phyloP scores from a whole-genome alignment of 1,140 invertebrate genomes.

The Drosophila burlai region DNA sequence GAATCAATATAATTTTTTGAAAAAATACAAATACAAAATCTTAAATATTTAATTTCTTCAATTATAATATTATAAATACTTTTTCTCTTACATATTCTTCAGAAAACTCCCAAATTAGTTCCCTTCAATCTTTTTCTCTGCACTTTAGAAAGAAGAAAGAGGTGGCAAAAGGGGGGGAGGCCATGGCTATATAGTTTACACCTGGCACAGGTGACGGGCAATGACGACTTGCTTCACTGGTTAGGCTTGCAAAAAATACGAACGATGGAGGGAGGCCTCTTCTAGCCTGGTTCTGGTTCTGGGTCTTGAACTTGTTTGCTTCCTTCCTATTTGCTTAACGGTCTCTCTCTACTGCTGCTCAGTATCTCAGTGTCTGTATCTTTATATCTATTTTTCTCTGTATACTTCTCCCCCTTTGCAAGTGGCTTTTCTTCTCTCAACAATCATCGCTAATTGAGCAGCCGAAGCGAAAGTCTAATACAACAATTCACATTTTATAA shows the following conservation, averaged over 20 bases:
- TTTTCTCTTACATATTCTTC: no score
- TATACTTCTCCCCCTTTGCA: slow-evolving; percentile 1
- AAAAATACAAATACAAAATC: neutral
- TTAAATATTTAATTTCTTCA: neutral
- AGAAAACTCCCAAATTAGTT: neutral
- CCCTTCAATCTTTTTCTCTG: neutral
- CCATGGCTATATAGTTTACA: slow-evolving; percentile 69
- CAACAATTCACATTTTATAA: slow-evolving; percentile 47
- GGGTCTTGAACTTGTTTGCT: slow-evolving; percentile 65
- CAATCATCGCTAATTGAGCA: slow-evolving; percentile 71
- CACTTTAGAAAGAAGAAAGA: neutral
- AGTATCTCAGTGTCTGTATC: neutral
- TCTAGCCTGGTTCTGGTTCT: slow-evolving; percentile 55
- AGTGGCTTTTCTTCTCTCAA: slow-evolving; percentile 33
- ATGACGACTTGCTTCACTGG: slow-evolving; percentile 75
- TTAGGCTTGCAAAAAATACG: slow-evolving; percentile 44
- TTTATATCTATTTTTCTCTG: neutral
- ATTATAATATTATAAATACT: neutral
- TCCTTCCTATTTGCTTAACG: slow-evolving; percentile 82
- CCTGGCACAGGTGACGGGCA: slow-evolving; percentile 75
- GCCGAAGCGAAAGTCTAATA: slow-evolving; percentile 45
- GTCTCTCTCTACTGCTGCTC: slow-evolving; percentile 9
- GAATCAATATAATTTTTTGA: neutral
- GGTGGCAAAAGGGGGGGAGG: slow-evolving; percentile 9
- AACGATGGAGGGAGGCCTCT: slow-evolving; percentile 19